These are phyloP conservation scores for Arizona elegans DNA, from an alignment of 2,113 vertebrate genomes.

Conservation along the genomic window DNA sequence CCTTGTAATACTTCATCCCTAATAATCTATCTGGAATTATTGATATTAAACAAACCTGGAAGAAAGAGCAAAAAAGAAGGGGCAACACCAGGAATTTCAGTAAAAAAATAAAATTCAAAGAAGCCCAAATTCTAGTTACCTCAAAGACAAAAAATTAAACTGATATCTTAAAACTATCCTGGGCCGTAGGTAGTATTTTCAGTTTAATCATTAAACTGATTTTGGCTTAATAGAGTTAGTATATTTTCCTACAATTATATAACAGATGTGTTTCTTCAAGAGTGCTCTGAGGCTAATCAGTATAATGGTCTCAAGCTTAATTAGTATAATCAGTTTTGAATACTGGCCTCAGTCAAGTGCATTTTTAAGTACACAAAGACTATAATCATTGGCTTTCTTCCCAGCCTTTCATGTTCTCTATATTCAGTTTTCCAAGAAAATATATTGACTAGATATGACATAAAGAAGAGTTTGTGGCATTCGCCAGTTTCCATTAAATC, in stretches of 20 bases:
- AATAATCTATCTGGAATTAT: background rate
- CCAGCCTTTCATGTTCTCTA: slow-evolving; percentile 10
- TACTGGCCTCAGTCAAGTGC: slow-evolving; percentile 5
- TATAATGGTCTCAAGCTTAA: background rate
- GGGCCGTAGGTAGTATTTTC: background rate
- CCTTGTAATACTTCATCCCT: background rate
- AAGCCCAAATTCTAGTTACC: background rate
- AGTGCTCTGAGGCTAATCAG: background rate
- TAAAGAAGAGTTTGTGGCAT: slow-evolving; percentile 10
- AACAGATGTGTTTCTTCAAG: slow-evolving; percentile 24
- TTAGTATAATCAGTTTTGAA: background rate
- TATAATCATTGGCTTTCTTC: slow-evolving; percentile 13
- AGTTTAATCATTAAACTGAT: background rate
- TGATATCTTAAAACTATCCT: background rate
- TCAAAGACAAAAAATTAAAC: background rate
- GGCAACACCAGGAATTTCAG: background rate
- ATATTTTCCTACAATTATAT: background rate
- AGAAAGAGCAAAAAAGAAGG: background rate
- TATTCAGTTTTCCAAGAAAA: slow-evolving; percentile 24
- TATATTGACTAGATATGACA: slow-evolving; percentile 13
- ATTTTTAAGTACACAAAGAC: slow-evolving; percentile 15
- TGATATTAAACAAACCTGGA: background rate
- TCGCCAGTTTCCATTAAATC: slow-evolving; percentile 13
- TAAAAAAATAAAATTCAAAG: background rate
- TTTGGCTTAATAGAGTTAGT: background rate